phyloP scores from a whole-genome alignment of 2,113 vertebrate species.

The Leiothrix lutea region DNA sequence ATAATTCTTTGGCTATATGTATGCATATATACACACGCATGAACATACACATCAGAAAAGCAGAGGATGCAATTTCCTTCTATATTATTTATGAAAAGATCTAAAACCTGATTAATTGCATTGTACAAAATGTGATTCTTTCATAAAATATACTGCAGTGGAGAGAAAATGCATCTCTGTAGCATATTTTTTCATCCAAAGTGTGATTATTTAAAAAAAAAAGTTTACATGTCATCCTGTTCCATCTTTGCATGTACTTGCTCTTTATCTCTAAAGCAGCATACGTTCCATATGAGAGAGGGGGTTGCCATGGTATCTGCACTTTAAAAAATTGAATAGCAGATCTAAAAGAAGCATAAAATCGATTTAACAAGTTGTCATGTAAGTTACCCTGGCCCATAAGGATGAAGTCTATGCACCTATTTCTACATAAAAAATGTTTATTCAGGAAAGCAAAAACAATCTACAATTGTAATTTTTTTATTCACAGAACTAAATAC shows the following conservation, averaged over 20 bases:
- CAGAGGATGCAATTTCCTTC: neutral
- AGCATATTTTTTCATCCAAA: neutral
- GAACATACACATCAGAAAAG: neutral
- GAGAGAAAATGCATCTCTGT: neutral
- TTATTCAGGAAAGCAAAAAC: neutral
- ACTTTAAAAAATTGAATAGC: conserved; percentile 69
- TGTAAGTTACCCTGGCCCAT: conserved; percentile 63
- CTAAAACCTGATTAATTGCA: neutral
- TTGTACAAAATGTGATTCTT: neutral
- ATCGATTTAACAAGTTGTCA: conserved; percentile 71
- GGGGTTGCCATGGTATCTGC: conserved; percentile 70
- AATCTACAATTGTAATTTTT: neutral
- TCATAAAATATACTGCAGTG: neutral
- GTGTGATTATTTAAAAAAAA: conserved; percentile 2
- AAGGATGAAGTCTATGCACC: conserved; percentile 12
- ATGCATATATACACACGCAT: neutral
- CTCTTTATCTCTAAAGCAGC: conserved; percentile 72
- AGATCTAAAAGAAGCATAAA: conserved; percentile 72
- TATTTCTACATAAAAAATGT: neutral
- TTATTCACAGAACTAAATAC: neutral
- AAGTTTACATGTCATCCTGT: conserved; percentile 59
- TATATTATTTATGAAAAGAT: neutral
- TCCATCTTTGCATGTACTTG: conserved; percentile 63
- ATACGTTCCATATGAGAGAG: conserved; percentile 64
- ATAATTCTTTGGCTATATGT: neutral